Evolutionary conservation across 2,888 invertebrate genomes (phyloP).

Genomic region (Drosophila niveifrons): DNA sequence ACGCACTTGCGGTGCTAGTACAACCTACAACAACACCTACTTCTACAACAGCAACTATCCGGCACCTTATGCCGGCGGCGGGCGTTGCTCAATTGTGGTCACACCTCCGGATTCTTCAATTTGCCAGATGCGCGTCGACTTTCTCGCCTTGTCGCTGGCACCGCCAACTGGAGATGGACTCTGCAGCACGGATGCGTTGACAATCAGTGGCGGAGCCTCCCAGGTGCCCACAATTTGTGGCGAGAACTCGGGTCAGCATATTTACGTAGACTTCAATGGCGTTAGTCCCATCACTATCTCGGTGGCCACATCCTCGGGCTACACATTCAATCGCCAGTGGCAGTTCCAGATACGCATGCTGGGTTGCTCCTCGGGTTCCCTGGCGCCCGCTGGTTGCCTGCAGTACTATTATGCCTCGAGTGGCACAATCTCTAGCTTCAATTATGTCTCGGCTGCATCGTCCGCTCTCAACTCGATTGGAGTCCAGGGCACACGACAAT

Average conservation of each 20-base stretch:
- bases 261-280: constrained; percentile 91
- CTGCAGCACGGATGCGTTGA: constrained; percentile 90
- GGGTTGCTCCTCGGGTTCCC: constrained; percentile 90
- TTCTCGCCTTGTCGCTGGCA: constrained; percentile 89
- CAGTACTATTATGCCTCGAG: constrained; percentile 89
- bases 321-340: constrained; percentile 89
- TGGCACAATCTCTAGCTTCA: constrained; percentile 91
- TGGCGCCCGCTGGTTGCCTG: constrained; percentile 92
- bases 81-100: constrained; percentile 89
- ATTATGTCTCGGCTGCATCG: constrained; percentile 89
- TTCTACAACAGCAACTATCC: constrained; percentile 93
- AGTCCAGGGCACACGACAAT: constrained; percentile 89
- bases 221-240: constrained; percentile 91
- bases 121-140: constrained; percentile 91
- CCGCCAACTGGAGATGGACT: constrained; percentile 91
- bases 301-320: constrained; percentile 88
- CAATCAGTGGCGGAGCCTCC: constrained; percentile 90
- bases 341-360: constrained; percentile 91
- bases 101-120: constrained; percentile 88
- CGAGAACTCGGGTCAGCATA: constrained; percentile 92
- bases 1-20: constrained; percentile 89
- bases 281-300: constrained; percentile 89
- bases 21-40: constrained; percentile 92
- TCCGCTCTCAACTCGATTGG: constrained; percentile 87
- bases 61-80: constrained; percentile 89